Conservation (phyloP, 2,888 invertebrate species). For the Dusona sp. region DNA sequence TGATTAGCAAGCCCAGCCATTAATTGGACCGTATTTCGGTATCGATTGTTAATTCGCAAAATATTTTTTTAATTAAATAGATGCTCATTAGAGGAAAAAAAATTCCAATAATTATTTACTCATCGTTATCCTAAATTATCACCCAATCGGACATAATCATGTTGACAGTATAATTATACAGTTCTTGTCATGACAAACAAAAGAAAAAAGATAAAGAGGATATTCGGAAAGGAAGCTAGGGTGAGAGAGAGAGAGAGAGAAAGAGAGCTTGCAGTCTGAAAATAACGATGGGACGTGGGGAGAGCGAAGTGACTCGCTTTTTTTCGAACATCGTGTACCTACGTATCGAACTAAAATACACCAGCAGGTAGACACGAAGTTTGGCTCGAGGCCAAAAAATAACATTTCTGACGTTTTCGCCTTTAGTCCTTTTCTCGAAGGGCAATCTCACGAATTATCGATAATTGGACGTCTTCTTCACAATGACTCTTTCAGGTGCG, state of each 20-base stretch:
- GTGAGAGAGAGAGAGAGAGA: conserved; percentile 11
- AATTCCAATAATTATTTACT: conserved; percentile 4
- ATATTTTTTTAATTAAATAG: background rate
- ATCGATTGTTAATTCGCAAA: background rate
- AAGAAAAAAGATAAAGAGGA: background rate
- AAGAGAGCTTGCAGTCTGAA: background rate
- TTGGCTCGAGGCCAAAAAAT: conserved; percentile 24
- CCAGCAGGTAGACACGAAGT: conserved; percentile 63
- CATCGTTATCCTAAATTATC: conserved; percentile 41
- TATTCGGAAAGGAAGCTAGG: too few relatives aligned
- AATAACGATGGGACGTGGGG: background rate
- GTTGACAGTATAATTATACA: conserved; percentile 40
- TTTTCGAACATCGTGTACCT: conserved; percentile 23
- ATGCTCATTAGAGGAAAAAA: background rate
- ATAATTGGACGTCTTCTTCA: conserved; percentile 78
- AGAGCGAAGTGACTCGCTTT: conserved; percentile 68
- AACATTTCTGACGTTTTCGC: background rate
- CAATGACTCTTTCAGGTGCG: conserved; percentile 45
- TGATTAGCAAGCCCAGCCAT: too few relatives aligned
- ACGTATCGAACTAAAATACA: conserved; percentile 14
- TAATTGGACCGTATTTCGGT: background rate
- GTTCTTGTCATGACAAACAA: conserved; percentile 21
- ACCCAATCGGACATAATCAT: conserved; percentile 37
- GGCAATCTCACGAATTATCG: conserved; percentile 77
- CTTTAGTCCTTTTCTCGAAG: background rate